Evolutionary conservation across 2,113 vertebrate genomes (phyloP).

Genomic region (Accipiter virgatus): DNA sequence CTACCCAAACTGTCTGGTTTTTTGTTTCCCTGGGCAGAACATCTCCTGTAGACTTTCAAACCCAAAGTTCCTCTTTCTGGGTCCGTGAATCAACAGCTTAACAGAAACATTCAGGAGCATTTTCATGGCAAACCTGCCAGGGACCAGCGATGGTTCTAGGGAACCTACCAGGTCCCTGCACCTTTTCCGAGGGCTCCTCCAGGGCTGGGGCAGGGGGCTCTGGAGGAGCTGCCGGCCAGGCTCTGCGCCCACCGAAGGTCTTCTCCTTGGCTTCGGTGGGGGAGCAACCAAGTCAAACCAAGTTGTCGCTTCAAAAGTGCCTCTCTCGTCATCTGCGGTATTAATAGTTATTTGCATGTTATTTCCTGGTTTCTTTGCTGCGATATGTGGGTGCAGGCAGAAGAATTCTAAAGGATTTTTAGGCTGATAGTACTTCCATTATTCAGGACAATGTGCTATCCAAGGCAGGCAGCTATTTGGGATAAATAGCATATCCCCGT

Average conservation of each 20-base stretch:
- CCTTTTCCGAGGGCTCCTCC: background rate
- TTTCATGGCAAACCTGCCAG: background rate
- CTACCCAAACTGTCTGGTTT: background rate
- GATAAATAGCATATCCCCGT: conserved; percentile 46
- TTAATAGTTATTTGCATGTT: conserved; percentile 10
- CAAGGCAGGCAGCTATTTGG: conserved; percentile 48
- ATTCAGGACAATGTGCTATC: conserved; percentile 27
- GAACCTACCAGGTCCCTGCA: background rate
- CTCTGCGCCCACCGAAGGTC: background rate
- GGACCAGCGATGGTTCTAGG: accelerated
- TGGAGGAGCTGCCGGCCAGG: background rate
- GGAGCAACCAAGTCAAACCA: background rate
- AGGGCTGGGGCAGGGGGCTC: background rate
- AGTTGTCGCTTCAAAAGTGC: background rate
- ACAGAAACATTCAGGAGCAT: background rate
- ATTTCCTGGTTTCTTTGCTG: conserved; percentile 24
- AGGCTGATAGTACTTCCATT: conserved; percentile 42
- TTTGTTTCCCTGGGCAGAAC: background rate
- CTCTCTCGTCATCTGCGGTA: background rate
- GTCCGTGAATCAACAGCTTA: background rate
- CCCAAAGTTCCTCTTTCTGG: background rate
- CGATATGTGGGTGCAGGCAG: conserved; percentile 6
- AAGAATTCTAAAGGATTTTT: conserved; percentile 56
- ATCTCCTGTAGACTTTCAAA: background rate
- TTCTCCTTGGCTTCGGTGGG: background rate